phyloP scores from a whole-genome alignment of 1,140 invertebrate species.

The Formica selysi region DNA sequence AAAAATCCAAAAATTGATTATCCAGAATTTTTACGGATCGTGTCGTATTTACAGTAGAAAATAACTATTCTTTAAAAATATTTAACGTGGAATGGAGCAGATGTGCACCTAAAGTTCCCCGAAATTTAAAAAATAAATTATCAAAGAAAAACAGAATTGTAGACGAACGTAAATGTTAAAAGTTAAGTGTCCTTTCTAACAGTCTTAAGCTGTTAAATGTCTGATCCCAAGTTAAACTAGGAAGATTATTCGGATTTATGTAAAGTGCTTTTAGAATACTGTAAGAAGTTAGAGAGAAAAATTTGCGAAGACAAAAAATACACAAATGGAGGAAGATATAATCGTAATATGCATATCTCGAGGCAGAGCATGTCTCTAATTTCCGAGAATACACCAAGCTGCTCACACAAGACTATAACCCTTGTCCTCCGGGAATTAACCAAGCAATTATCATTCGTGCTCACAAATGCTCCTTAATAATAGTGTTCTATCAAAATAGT shows the following conservation, averaged over 20 bases:
- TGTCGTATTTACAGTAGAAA: background rate
- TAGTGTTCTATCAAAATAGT: background rate
- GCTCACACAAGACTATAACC: background rate
- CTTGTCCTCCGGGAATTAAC: slow-evolving; percentile 20
- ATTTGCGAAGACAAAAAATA: background rate
- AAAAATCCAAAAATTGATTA: slow-evolving; percentile 14
- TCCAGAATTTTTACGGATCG: background rate
- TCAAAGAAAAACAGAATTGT: background rate
- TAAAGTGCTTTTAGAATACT: background rate
- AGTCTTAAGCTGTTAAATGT: slow-evolving; percentile 1
- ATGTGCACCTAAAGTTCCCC: background rate
- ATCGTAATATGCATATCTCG: slow-evolving; percentile 9
- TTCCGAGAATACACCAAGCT: background rate
- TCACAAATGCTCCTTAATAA: background rate
- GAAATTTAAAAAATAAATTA: slow-evolving; percentile 26
- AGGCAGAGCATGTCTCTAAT: slow-evolving; percentile 15
- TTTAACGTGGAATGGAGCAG: background rate
- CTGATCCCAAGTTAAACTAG: background rate
- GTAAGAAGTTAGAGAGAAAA: background rate
- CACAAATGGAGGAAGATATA: slow-evolving; percentile 3
- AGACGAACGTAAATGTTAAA: slow-evolving; percentile 3
- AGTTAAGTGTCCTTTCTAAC: background rate
- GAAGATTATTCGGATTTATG: background rate
- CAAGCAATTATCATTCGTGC: slow-evolving; percentile 13
- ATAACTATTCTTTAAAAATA: slow-evolving; percentile 9